Conservation (phyloP, 1,140 invertebrate genomes). For the Tribolium castaneum region DNA sequence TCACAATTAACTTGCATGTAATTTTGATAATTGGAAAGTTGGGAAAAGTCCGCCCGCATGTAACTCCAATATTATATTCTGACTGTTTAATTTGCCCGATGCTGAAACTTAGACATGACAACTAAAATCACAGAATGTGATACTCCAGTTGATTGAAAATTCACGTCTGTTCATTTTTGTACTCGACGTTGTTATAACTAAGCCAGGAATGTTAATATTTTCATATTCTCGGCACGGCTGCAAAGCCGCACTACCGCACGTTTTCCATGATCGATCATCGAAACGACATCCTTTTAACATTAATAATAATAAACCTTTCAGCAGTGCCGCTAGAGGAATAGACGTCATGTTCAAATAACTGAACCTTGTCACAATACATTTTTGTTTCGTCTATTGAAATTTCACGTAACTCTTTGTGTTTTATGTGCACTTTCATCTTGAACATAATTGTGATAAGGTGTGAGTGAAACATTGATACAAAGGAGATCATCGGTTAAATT, state of each 20-base stretch:
- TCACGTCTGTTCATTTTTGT: neutral
- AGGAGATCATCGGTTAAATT: neutral
- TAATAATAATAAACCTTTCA: slow-evolving; percentile 1
- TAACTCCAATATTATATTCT: neutral
- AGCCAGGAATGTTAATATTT: neutral
- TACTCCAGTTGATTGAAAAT: too few relatives aligned
- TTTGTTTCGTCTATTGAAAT: neutral
- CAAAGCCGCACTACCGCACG: neutral
- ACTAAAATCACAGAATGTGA: too few relatives aligned
- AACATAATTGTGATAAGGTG: neutral
- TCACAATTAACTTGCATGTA: neutral
- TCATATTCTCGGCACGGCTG: neutral
- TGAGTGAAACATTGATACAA: neutral
- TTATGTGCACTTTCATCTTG: neutral
- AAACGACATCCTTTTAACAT: slow-evolving; percentile 2
- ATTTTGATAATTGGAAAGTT: neutral
- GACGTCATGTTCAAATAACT: neutral
- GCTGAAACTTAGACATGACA: too few relatives aligned
- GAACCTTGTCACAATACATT: neutral
- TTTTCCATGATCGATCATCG: slow-evolving; percentile 22
- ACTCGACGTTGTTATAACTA: neutral
- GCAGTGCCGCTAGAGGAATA: neutral
- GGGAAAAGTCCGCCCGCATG: neutral
- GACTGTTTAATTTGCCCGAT: too few relatives aligned
- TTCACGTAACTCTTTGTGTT: neutral